Evolutionary conservation across 2,888 invertebrate species (phyloP), one percentile per base, ranked within the genome.

Genomic region (Scaptomyza parva): DNA sequence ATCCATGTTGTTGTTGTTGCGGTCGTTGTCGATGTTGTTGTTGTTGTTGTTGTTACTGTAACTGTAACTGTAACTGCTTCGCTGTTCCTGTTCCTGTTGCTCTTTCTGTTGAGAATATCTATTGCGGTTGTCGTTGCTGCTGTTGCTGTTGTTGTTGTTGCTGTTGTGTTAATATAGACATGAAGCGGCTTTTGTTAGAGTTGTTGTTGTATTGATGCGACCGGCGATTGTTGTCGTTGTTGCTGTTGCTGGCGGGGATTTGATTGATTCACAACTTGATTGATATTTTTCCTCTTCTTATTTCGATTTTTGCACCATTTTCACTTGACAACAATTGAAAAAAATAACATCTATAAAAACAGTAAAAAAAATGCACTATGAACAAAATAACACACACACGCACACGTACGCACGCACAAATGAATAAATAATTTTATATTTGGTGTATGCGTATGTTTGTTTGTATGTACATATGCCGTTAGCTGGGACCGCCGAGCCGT

Each of bases 1-100:
- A 78, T 83, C 82, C 82, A 83, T 81, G 30, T 45, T 69, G 63
- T 43, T 54, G 12, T 26, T 58, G 26, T 26, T 60, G 28, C 12
- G 5, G n/a, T n/a, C 7, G 26, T 53, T n/a, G n/a, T n/a, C n/a
- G n/a, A n/a, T n/a, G 24, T 18, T 41, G 5, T 12, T 28, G 28
- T 26, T 54, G 20, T 9, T 58, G 53, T 30, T 35, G 37, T 12
- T 17, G 37, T 30, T 3, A n/a, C n/a, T n/a, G n/a, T n/a, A n/a
- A n/a, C n/a, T n/a, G n/a, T n/a, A n/a, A n/a, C n/a, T n/a, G n/a
- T n/a, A n/a, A n/a, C n/a, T n/a, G n/a, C n/a, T n/a, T n/a, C n/a
- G n/a, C n/a, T n/a, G n/a, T n/a, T n/a, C 9, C 7, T 9, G 30
- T n/a, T 33, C 28, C 35, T 44, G 2, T 14, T 30, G 50, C 20